Evolutionary conservation across 1,140 invertebrate species (phyloP), one percentile per base, ranked within the genome.

Genomic region (Tyrophagus putrescentiae): DNA sequence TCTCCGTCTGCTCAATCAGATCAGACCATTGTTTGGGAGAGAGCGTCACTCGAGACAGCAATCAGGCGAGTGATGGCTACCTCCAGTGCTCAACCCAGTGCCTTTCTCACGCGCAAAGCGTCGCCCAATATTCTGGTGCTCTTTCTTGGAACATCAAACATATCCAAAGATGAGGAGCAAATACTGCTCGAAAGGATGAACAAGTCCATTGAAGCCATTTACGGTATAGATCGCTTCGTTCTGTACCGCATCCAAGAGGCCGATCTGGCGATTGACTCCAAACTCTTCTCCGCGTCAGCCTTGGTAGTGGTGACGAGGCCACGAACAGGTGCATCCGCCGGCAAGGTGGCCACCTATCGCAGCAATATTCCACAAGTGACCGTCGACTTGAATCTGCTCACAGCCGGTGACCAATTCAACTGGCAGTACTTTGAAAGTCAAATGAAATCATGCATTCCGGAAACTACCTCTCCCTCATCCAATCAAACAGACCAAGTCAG

Each of bases 91-190:
- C n/a, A n/a, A n/a, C n/a, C n/a, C n/a, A n/a, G n/a, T n/a, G n/a
- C 52, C 1, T 54, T 54, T 34, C 9, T 54, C 4, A 3, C n/a
- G 25, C 13, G 39, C 9, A 54, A 54, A 54, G 52, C 52, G 25
- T 54, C 39, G 28, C 13, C 25, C 3, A 54, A 54, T 54, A 54
- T 54, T 54, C 21, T 54, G 25, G 52, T 54, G 2, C 28, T 18
- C 27, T 54, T 54, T 18, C 21, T 54, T n/a, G 21, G 52, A 31
- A n/a, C n/a, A n/a, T 31, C 31, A 28, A n/a, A n/a, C n/a, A n/a
- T 11, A 31, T 18, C 39, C 13, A 1, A 54, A n/a, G 18, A 29
- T 31, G 7, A 13, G 27, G n/a, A 54, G n/a, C 52, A 54, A 27
- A 34, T 25, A 31, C 25, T 32, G 25, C 13, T 54, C n/a, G 39